phyloP scores from a whole-genome alignment of 2,888 invertebrate genomes.

The Gymnoscelis rufifasciata region DNA sequence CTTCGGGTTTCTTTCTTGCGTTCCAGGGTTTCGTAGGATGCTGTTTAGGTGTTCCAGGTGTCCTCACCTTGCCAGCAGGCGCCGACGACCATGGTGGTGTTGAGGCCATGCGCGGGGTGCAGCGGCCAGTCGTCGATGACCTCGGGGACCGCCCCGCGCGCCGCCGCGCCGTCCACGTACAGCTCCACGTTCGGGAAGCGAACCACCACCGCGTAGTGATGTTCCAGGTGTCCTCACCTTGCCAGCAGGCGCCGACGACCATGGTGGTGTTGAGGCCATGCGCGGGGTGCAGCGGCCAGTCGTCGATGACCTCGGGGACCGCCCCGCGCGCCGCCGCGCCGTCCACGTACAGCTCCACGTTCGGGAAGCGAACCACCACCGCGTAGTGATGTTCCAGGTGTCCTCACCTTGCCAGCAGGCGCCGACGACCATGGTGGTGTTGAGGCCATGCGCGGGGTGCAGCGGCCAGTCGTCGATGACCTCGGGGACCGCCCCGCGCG shows the following conservation, averaged over 20 bases:
- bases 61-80: constrained; percentile 96
- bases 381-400: constrained; percentile 86
- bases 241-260: constrained; percentile 98
- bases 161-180: constrained; percentile 90
- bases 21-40: no score
- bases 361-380: constrained; percentile 94
- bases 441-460: constrained; percentile 95
- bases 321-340: constrained; percentile 81
- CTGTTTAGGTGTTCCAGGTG: no score
- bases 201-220: constrained; percentile 92
- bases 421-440: constrained; percentile 95
- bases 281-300: constrained; percentile 98
- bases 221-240: constrained; percentile 80
- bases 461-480: constrained; percentile 99
- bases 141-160: constrained; percentile 86
- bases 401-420: constrained; percentile 96
- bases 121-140: constrained; percentile 99
- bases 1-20: no score
- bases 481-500: constrained; percentile 86
- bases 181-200: constrained; percentile 94
- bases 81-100: constrained; percentile 95
- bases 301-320: constrained; percentile 98
- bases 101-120: constrained; percentile 95
- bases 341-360: constrained; percentile 92
- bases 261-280: constrained; percentile 96